These are phyloP conservation scores for Cyprinodon brontotheroides DNA, from an alignment of 2,113 vertebrate species.

Conservation along the genomic window DNA sequence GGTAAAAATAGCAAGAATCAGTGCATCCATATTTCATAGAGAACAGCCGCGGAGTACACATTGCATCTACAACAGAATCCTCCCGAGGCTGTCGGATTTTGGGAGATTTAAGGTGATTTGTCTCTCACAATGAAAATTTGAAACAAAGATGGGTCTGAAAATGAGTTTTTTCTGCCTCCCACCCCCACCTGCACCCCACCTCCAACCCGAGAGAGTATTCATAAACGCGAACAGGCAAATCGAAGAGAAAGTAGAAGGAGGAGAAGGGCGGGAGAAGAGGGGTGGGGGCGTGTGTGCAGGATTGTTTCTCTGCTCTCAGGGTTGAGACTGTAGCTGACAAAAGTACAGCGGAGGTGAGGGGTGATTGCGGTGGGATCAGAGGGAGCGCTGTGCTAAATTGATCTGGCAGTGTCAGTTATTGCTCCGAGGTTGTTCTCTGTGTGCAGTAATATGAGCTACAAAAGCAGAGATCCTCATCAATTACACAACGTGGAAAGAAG, in stretches of 20 bases:
- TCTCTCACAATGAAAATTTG: slow-evolving; percentile 47
- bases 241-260: not conserved
- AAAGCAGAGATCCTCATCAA: slow-evolving; percentile 44
- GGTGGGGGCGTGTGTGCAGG: not conserved
- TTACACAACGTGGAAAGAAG: slow-evolving; percentile 28
- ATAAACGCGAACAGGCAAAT: slow-evolving; percentile 35
- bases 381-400: slow-evolving; percentile 58
- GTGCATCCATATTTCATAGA: slow-evolving; percentile 74
- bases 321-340: slow-evolving; percentile 27
- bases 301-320: slow-evolving; percentile 25
- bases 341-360: slow-evolving; percentile 43
- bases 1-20: slow-evolving; percentile 79
- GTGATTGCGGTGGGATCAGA: slow-evolving; percentile 57
- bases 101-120: slow-evolving; percentile 52
- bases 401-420: slow-evolving; percentile 63
- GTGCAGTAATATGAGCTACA: slow-evolving; percentile 53
- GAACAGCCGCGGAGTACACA: slow-evolving; percentile 56
- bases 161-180: slow-evolving; percentile 36
- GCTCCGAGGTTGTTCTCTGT: slow-evolving; percentile 51
- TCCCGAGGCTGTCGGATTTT: slow-evolving; percentile 46
- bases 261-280: not conserved
- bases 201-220: slow-evolving; percentile 8
- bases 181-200: no score
- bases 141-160: slow-evolving; percentile 32
- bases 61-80: slow-evolving; percentile 56